Percentiles rank a stretch among this genome's conserved stretches.
These are phyloP conservation scores for Cherax destructor DNA, from an alignment of 1,140 invertebrate species.

Conservation along the genomic window DNA sequence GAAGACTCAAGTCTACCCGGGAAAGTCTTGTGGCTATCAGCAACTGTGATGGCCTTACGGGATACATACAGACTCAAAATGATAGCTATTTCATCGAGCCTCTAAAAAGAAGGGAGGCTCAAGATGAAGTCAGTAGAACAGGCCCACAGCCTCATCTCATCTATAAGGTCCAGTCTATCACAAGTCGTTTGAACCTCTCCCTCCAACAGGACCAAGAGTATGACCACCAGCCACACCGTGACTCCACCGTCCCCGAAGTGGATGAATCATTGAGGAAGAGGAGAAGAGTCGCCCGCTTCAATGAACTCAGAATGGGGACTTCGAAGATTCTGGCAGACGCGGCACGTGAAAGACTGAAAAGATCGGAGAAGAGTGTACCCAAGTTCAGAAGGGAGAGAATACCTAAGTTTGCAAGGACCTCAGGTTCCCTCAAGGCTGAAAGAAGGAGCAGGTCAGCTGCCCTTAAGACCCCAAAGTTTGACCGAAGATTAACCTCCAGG, in stretches of 20 bases:
- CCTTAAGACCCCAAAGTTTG: background rate
- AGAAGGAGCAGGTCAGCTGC: background rate
- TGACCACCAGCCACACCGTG: background rate
- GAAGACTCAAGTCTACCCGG: constrained; percentile 40
- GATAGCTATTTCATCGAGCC: constrained; percentile 71
- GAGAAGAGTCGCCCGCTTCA: background rate
- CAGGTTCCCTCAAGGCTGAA: background rate
- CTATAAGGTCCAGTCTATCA: constrained; percentile 66
- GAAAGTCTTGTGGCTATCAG: constrained; percentile 67
- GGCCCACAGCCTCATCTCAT: constrained; percentile 64
- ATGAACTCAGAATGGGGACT: background rate
- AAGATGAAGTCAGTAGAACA: constrained; percentile 12
- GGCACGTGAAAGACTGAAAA: background rate
- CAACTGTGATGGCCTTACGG: constrained; percentile 67
- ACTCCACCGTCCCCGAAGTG: background rate
- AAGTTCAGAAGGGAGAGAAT: background rate
- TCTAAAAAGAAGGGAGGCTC: constrained; percentile 22
- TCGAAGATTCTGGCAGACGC: background rate
- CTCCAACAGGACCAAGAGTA: constrained; percentile 66
- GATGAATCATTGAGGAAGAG: background rate
- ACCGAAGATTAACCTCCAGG: background rate
- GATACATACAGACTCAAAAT: constrained; percentile 68
- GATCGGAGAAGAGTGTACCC: background rate
- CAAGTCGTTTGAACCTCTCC: constrained; percentile 63
- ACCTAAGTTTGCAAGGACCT: background rate